Evolutionary conservation across 1,140 invertebrate genomes (phyloP), one percentile per base, ranked within the genome.

Genomic region (Macrobrachium rosenbergii): DNA sequence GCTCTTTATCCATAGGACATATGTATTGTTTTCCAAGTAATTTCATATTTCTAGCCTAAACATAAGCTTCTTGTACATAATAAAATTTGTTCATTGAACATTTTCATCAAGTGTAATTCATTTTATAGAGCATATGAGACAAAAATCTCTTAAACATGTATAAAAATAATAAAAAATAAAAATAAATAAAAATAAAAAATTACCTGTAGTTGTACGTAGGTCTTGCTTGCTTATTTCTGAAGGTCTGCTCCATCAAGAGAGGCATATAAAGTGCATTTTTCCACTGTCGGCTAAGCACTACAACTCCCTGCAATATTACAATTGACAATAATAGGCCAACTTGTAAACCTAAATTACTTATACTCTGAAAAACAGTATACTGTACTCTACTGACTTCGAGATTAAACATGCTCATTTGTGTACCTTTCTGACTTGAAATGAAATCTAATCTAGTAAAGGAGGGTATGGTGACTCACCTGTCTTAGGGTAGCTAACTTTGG

Each of bases 241-340:
- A 96, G 91, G 96, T 97, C 91, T 97, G 96, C 90, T 98, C 97
- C 78, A 98, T 93, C 60, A 98, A 92, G 75, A 98, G 93, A 0
- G 98, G 98, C 89, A 98, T 98, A 91, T 99, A 98, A 3, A 99
- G 92, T 6, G 97, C 96, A 92, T 98, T 98, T 92, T 99, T 99
- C 98, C 98, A 99, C 91, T 99, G 97, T 5, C 98, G 94, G 90
- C 97, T 98, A 23, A 99, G 91, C 72, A 97, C 96, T 91, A 98
- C 95, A 23, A 98, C 95, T n/a, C 97, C 97, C 94, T 97, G 92
- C 90, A 88, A 86, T 7, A 16, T 75, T 23, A 19, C 16, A 88
- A 60, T 58, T 17, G 12, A 21, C 19, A 76, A 64, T 12, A 83
- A 64, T 17, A 58, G 83, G 6, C 16, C 64, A 78, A 79, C 82